Percentiles rank a stretch among this genome's conserved stretches.
These are phyloP conservation scores for Drosophila ironensis DNA, from an alignment of 1,140 invertebrate genomes.

Conservation along the genomic window DNA sequence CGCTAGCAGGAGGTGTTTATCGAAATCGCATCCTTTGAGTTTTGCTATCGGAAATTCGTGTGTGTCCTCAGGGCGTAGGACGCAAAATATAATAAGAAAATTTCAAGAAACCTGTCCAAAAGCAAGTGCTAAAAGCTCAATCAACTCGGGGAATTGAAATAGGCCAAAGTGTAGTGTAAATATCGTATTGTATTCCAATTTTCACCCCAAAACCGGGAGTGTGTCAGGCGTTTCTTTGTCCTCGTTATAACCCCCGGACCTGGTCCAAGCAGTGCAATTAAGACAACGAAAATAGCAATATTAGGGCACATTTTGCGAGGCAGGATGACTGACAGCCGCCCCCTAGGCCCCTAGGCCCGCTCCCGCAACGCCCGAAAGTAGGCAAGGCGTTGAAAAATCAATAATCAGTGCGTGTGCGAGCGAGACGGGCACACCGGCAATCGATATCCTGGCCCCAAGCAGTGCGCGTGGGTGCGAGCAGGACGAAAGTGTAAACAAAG, in stretches of 20 bases:
- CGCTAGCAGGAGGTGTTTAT: no score
- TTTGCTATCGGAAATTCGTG: slow-evolving; percentile 58
- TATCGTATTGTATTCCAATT: background rate
- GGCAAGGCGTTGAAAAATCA: slow-evolving; percentile 69
- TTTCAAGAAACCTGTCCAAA: no score
- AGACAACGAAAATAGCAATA: slow-evolving; percentile 13
- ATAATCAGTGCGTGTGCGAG: slow-evolving; percentile 51
- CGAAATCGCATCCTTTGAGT: slow-evolving; percentile 61
- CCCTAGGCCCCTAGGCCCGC: slow-evolving; percentile 10
- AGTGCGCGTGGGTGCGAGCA: no score
- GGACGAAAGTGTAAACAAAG: slow-evolving; percentile 53
- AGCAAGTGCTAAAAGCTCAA: background rate
- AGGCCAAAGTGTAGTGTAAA: background rate
- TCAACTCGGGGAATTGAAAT: background rate
- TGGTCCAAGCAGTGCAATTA: slow-evolving; percentile 1
- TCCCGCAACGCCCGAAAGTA: slow-evolving; percentile 54
- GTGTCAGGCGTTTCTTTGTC: slow-evolving; percentile 22
- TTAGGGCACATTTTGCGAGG: background rate
- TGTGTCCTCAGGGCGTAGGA: slow-evolving; percentile 43
- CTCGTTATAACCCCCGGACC: background rate
- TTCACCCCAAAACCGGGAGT: slow-evolving; percentile 13
- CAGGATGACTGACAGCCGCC: slow-evolving; percentile 53
- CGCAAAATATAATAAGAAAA: slow-evolving; percentile 2
- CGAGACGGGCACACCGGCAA: no score
- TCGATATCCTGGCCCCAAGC: no score